phyloP scores from a whole-genome alignment of 2,113 vertebrate genomes.

The Pangasianodon hypophthalmus region DNA sequence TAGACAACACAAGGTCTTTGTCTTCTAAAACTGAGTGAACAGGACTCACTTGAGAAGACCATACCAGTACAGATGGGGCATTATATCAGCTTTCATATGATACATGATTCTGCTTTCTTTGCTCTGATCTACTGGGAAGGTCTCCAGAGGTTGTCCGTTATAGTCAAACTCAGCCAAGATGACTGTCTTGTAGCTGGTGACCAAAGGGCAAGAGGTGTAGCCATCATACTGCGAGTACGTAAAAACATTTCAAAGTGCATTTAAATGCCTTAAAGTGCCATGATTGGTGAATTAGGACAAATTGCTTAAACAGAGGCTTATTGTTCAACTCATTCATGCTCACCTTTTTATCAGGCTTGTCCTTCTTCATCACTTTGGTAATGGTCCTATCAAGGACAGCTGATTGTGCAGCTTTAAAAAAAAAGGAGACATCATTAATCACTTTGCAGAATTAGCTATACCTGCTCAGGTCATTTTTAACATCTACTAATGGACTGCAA shows the following conservation, averaged over 20 bases:
- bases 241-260: not conserved
- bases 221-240: constrained; percentile 84
- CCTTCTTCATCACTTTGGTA: constrained; percentile 83
- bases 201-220: constrained; percentile 93
- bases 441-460: not conserved
- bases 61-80: constrained; percentile 95
- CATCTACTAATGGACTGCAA: not conserved
- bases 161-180: constrained; percentile 97
- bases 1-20: not conserved
- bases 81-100: constrained; percentile 91
- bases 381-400: constrained; percentile 86
- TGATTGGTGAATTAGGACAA: not conserved
- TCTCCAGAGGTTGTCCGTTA: constrained; percentile 83
- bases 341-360: constrained; percentile 82
- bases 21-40: not conserved
- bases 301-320: not conserved
- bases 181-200: constrained; percentile 89
- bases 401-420: constrained; percentile 85
- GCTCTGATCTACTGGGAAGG: constrained; percentile 94
- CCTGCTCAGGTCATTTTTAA: not conserved
- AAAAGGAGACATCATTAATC: not conserved
- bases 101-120: constrained; percentile 90
- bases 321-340: constrained; percentile 13
- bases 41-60: constrained; percentile 85
- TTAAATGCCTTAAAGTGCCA: not conserved